Evolutionary conservation across 2,888 invertebrate genomes (phyloP).

Genomic region (Nomada fucata): DNA sequence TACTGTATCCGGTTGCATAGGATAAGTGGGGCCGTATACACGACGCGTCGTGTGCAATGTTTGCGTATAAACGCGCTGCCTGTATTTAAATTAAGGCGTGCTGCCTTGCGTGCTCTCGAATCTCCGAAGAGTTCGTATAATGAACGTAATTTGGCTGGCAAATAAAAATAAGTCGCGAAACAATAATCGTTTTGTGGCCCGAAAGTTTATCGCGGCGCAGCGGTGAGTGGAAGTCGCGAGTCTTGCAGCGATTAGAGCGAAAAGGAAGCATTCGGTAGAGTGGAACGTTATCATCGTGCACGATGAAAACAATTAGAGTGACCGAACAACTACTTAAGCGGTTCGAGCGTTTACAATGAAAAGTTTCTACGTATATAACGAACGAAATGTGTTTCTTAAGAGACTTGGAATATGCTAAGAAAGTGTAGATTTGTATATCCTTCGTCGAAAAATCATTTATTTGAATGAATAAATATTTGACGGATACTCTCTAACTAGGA

Average conservation of each 20-base stretch:
- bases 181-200: slow-evolving; percentile 64
- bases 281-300: background rate
- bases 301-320: background rate
- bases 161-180: slow-evolving; percentile 45
- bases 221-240: slow-evolving; percentile 18
- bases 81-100: background rate
- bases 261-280: slow-evolving; percentile 18
- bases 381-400: background rate
- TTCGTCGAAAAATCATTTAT: slow-evolving; percentile 81
- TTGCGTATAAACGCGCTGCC: background rate
- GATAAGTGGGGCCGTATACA: background rate
- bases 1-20: background rate
- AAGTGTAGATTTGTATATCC: slow-evolving; percentile 50
- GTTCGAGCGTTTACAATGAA: background rate
- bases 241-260: slow-evolving; percentile 46
- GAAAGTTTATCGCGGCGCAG: slow-evolving; percentile 65
- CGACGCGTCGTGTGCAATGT: background rate
- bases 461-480: slow-evolving; percentile 83
- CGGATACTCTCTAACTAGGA: slow-evolving; percentile 80
- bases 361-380: background rate
- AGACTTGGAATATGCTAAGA: background rate
- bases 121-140: slow-evolving; percentile 9
- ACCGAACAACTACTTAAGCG: background rate
- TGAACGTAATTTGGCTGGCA: background rate
- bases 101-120: background rate